Evolutionary conservation across 1,140 invertebrate species (phyloP).

Genomic region (Drosophila arizonae): DNA sequence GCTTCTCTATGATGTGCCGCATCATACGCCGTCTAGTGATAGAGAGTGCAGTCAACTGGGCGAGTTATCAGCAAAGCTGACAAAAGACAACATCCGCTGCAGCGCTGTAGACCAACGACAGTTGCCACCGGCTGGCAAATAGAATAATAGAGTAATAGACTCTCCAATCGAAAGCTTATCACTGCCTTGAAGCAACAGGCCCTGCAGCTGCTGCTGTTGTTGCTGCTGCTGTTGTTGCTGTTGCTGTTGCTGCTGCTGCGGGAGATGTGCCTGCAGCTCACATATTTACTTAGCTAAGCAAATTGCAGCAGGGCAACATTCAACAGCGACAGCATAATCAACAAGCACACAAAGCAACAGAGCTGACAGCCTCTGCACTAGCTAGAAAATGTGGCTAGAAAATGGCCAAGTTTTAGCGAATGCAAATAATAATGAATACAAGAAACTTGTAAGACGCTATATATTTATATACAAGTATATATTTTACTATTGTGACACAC

Average conservation of each 20-base stretch:
- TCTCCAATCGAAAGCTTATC: slow-evolving; percentile 23
- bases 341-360: slow-evolving; percentile 18
- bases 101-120: slow-evolving; percentile 10
- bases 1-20: slow-evolving; percentile 52
- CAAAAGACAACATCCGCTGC: slow-evolving; percentile 67
- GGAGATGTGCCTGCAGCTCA: slow-evolving; percentile 30
- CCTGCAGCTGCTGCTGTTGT: background rate
- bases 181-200: background rate
- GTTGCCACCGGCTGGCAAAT: slow-evolving; percentile 48
- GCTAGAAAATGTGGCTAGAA: background rate
- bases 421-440: no score
- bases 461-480: no score
- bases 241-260: background rate
- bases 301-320: slow-evolving; percentile 39
- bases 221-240: background rate
- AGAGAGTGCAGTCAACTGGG: slow-evolving; percentile 70
- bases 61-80: slow-evolving; percentile 57
- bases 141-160: slow-evolving; percentile 45
- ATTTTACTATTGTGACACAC: no score
- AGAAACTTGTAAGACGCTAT: no score
- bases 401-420: background rate
- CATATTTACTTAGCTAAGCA: slow-evolving; percentile 68
- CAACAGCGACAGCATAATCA: slow-evolving; percentile 16
- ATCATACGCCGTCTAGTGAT: slow-evolving; percentile 19
- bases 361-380: background rate